phyloP scores from a whole-genome alignment of 2,888 invertebrate species.

The Neria commutata region DNA sequence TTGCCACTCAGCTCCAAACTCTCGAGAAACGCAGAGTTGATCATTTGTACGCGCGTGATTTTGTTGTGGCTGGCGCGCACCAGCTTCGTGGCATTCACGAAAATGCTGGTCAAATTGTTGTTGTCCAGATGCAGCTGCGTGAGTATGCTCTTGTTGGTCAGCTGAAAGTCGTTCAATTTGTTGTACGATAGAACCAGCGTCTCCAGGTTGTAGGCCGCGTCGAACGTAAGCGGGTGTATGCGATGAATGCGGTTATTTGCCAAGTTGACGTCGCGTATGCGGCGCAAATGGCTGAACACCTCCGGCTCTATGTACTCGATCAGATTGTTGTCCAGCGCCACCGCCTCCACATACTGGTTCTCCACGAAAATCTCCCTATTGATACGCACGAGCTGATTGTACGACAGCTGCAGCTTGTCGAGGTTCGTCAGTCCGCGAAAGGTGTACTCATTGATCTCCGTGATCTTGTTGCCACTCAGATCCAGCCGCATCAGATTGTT shows the following conservation, averaged over 20 bases:
- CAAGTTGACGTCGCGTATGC: conserved; percentile 55
- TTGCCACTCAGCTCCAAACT: conserved; percentile 50
- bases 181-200: conserved; percentile 48
- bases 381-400: conserved; percentile 47
- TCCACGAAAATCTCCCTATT: conserved; percentile 54
- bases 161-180: conserved; percentile 40
- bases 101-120: conserved; percentile 48
- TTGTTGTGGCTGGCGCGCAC: conserved; percentile 55
- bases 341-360: conserved; percentile 51
- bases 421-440: conserved; percentile 53
- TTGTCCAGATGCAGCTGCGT: conserved; percentile 51
- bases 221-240: conserved; percentile 56
- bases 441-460: conserved; percentile 48
- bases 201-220: conserved; percentile 51
- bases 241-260: conserved; percentile 47
- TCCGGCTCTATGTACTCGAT: conserved; percentile 51
- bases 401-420: conserved; percentile 53
- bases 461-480: conserved; percentile 52
- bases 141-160: conserved; percentile 50
- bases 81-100: conserved; percentile 52
- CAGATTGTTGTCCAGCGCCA: conserved; percentile 53
- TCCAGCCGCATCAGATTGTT: conserved; percentile 53
- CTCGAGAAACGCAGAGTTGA: conserved; percentile 49
- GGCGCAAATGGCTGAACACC: conserved; percentile 52
- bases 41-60: conserved; percentile 44